Percentiles rank a stretch among this genome's conserved stretches.
Evolutionary conservation across 2,797 vertebrate genomes (phyloP).

Genomic region (Chloroceryle amazona): DNA sequence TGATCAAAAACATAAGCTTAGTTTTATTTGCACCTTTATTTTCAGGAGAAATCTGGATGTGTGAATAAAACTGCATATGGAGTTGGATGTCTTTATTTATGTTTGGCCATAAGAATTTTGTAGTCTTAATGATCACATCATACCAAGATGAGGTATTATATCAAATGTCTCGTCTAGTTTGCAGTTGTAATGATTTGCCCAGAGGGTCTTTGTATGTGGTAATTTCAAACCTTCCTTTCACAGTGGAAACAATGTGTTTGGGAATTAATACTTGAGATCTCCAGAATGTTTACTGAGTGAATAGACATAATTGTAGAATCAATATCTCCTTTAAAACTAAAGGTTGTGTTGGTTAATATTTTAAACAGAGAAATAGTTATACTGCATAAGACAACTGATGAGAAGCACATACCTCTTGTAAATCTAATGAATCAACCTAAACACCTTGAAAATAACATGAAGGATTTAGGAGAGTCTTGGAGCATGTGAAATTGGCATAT

Average conservation of each 20-base stretch:
- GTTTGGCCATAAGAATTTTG: neutral
- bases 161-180: neutral
- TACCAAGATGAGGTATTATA: neutral
- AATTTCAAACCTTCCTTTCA: neutral
- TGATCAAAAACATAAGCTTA: neutral
- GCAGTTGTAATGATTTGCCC: neutral
- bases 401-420: neutral
- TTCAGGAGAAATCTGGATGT: neutral
- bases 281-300: neutral
- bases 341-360: conserved; percentile 17
- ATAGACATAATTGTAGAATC: conserved; percentile 2
- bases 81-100: neutral
- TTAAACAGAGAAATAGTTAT: neutral
- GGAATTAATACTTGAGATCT: neutral
- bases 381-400: neutral
- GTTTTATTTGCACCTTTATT: neutral
- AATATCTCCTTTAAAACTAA: conserved; percentile 27
- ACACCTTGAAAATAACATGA: neutral
- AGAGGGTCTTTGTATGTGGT: neutral
- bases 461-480: neutral
- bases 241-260: neutral
- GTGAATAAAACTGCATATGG: neutral
- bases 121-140: neutral
- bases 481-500: neutral
- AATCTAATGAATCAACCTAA: neutral